Conservation (phyloP, 1,140 invertebrate species). For the Chelonus insularis region DNA sequence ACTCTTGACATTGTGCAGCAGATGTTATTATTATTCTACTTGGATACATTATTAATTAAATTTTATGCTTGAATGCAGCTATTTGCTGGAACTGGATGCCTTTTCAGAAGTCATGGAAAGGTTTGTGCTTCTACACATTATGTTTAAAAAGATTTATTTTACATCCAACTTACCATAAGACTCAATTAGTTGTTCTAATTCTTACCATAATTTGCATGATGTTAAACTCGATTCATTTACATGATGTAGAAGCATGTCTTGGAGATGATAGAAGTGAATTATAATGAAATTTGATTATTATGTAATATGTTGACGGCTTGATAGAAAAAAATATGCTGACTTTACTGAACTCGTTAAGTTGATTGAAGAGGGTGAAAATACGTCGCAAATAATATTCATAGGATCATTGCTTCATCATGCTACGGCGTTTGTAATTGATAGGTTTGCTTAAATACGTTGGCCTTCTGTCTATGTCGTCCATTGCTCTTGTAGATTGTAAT, state of each 20-base stretch:
- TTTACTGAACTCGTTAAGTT: neutral
- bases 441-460: conserved; percentile 31
- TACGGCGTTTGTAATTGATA: conserved; percentile 10
- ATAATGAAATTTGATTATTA: neutral
- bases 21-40: neutral
- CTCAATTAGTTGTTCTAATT: no score
- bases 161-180: no score
- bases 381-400: neutral
- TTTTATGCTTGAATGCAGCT: conserved; percentile 55
- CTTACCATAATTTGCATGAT: no score
- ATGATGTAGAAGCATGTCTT: no score
- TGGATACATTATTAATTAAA: conserved; percentile 21
- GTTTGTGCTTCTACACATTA: conserved; percentile 43
- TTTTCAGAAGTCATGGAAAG: conserved; percentile 59
- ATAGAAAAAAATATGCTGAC: conserved; percentile 3
- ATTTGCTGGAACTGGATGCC: conserved; percentile 59
- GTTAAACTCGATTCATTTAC: no score
- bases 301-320: conserved; percentile 29
- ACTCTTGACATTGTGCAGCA: neutral
- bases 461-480: conserved; percentile 26
- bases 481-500: conserved; percentile 54
- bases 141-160: no score
- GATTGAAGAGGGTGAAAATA: neutral
- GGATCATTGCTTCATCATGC: neutral
- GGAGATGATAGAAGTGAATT: no score